Evolutionary conservation across 2,797 vertebrate species (phyloP).

Genomic region (Chloroceryle amazona): DNA sequence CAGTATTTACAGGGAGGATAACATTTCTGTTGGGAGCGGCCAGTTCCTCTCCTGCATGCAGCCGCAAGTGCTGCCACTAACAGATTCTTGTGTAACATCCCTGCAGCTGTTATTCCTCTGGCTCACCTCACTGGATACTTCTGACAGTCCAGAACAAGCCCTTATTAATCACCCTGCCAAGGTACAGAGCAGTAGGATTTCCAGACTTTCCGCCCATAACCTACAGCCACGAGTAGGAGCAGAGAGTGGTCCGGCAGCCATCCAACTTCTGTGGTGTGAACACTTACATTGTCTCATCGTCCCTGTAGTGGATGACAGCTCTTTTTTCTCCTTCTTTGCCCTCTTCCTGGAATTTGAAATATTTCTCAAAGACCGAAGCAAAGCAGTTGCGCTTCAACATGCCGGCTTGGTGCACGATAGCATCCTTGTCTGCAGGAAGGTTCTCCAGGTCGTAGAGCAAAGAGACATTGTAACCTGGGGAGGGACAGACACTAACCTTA

Average conservation of each 20-base stretch:
- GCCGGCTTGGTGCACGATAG: slow-evolving; percentile 94
- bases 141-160: background rate
- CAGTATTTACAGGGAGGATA: slow-evolving; percentile 8
- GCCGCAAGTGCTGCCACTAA: slow-evolving; percentile 17
- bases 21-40: background rate
- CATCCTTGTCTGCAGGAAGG: slow-evolving; percentile 91
- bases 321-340: slow-evolving; percentile 95
- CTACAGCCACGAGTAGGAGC: background rate
- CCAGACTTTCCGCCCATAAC: background rate
- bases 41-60: slow-evolving; percentile 4
- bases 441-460: slow-evolving; percentile 95
- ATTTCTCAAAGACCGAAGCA: slow-evolving; percentile 98
- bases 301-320: slow-evolving; percentile 97
- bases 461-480: slow-evolving; percentile 96
- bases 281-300: slow-evolving; percentile 97
- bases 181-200: background rate
- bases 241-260: background rate
- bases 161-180: background rate
- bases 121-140: background rate
- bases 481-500: background rate
- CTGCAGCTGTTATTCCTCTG: background rate
- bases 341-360: slow-evolving; percentile 98
- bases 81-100: slow-evolving; percentile 16
- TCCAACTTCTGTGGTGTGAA: accelerated
- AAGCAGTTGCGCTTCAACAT: slow-evolving; percentile 99